Conservation (phyloP, 2,888 invertebrate genomes). For the Pimpla rufipes region DNA sequence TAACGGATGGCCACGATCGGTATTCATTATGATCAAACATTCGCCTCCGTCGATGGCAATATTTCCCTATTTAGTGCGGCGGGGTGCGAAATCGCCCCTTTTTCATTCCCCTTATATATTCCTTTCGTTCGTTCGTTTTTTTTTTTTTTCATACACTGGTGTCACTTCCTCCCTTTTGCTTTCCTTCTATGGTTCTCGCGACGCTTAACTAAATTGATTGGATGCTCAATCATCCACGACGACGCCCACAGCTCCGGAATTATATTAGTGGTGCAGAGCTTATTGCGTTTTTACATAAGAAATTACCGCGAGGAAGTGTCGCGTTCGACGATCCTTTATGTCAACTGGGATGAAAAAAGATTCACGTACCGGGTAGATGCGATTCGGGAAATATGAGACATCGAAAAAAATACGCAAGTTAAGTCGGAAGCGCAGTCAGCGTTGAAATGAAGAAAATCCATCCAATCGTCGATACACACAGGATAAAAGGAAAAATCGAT, state of each 20-base stretch:
- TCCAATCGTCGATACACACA: too few species aligned
- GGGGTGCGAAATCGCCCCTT: slow-evolving; percentile 25
- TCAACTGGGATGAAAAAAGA: background rate
- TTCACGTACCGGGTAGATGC: background rate
- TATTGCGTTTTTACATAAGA: slow-evolving; percentile 15
- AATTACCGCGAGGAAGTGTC: background rate
- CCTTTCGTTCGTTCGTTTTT: slow-evolving; percentile 21
- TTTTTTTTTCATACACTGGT: slow-evolving; percentile 16
- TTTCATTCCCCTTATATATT: slow-evolving; percentile 13
- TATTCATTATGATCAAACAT: slow-evolving; percentile 70
- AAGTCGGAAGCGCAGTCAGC: too few species aligned
- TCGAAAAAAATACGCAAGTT: background rate
- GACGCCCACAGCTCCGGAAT: slow-evolving; percentile 22
- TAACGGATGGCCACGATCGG: slow-evolving; percentile 69
- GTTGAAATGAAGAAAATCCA: too few species aligned
- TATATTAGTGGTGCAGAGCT: slow-evolving; percentile 15
- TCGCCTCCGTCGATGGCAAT: slow-evolving; percentile 59
- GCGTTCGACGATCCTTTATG: background rate
- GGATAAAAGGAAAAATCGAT: too few species aligned
- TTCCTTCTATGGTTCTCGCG: slow-evolving; percentile 3
- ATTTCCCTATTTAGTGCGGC: slow-evolving; percentile 64
- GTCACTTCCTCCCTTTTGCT: slow-evolving; percentile 28
- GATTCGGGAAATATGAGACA: background rate
- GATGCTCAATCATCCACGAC: slow-evolving; percentile 61
- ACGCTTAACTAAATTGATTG: slow-evolving; percentile 58